These are phyloP conservation scores for Cygnus olor DNA, from an alignment of 2,797 vertebrate species.

Conservation along the genomic window DNA sequence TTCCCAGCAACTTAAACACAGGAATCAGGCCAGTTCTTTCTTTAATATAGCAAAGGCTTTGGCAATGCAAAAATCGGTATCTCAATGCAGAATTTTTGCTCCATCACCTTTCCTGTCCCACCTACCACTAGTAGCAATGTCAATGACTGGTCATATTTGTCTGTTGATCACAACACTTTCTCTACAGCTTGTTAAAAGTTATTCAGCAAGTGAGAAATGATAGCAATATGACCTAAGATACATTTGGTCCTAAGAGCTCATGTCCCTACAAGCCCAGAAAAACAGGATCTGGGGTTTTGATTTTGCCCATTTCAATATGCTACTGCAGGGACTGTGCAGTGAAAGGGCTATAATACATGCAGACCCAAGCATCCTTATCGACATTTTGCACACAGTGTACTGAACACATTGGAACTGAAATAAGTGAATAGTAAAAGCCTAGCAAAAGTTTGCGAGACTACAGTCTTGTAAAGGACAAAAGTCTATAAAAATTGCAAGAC, in stretches of 20 bases:
- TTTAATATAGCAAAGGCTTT: background rate
- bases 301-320: background rate
- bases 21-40: background rate
- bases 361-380: background rate
- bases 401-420: background rate
- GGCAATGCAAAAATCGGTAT: background rate
- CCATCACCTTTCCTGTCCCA: slow-evolving; percentile 5
- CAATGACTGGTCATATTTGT: background rate
- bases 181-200: background rate
- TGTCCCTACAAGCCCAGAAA: background rate
- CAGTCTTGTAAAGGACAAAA: background rate
- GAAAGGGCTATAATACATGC: background rate
- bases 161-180: background rate
- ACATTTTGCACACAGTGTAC: background rate
- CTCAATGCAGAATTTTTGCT: slow-evolving; percentile 20
- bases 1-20: background rate
- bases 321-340: background rate
- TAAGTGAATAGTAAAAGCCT: background rate
- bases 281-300: background rate
- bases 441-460: background rate
- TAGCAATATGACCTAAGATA: background rate
- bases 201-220: background rate
- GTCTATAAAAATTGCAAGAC: background rate
- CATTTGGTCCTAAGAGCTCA: background rate
- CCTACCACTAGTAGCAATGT: background rate